Base-by-base conservation (phyloP, 2,888 invertebrate species). In the Agriopis leucophaearia region DNA sequence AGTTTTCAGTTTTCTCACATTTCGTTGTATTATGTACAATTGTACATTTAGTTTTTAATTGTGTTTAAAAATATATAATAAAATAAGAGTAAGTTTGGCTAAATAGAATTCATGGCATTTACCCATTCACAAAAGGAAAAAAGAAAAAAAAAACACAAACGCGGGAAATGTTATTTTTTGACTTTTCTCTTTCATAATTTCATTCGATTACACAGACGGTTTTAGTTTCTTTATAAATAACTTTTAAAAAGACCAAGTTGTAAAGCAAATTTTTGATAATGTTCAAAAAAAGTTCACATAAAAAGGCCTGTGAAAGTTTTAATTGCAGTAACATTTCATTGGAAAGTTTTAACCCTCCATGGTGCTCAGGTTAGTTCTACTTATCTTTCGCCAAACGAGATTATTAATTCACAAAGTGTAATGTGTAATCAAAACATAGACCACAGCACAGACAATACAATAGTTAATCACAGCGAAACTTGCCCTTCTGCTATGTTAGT, bases 311-410 rank as follows among this genome's bases (percentile, higher is more conserved):
- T 73, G 85, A 86, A 54, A 87, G 83, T 73, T 82, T 75, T 62
- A 82, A 79, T 67, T 81, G 77, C 70, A 87, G 83, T 76, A 81
- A 84, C 66, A 78, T 80, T 69, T 86, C 89, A 16, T 78, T 80
- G 63, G 83, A 81, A 65, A 86, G 83, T 56, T 77, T 81, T 66
- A 79, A 82, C 61, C 88, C 88, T 58, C 91, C 90, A 74, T 90
- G 90, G 90, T 90, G 91, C 70, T 89, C 88, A 77, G 83, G 89
- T 88, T 70, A 78, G 83, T 77, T 27, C 12, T 64, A 42, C 8
- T 27, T 16, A 50, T 44, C 38, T 36, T 36, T n/a, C 5, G 9
- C 16, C 38, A 51, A 38, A 38, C 38, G 7, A 16, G 6, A 9
- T 52, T 36, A 18, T n/a, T 15, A 15, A 54, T 54, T 54, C n/a